Percentiles rank a stretch among this genome's conserved stretches.
Evolutionary conservation across 2,888 invertebrate species (phyloP).

Genomic region (Caenorhabditis afra): DNA sequence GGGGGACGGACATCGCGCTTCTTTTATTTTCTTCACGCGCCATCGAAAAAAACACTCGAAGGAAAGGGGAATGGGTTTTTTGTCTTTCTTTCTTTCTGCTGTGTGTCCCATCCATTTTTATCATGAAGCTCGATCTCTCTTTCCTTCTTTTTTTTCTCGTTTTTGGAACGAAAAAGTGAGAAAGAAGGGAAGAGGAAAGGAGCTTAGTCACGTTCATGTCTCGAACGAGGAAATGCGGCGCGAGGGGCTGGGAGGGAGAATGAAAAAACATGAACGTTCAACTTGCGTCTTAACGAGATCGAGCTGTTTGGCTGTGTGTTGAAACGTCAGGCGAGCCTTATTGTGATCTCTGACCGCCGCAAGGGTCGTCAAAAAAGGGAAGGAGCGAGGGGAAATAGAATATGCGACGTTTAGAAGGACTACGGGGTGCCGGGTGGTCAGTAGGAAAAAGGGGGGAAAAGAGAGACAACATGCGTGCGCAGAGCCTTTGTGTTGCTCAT

Average conservation of each 20-base stretch:
- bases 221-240: too few relatives aligned
- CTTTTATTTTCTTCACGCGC: slow-evolving; percentile 1
- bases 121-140: neutral
- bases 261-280: too few relatives aligned
- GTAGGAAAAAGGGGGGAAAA: neutral
- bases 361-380: neutral
- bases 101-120: neutral
- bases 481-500: slow-evolving; percentile 52
- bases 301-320: too few relatives aligned
- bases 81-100: neutral
- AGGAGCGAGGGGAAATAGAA: neutral
- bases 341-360: too few relatives aligned
- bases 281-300: too few relatives aligned
- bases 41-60: slow-evolving; percentile 9
- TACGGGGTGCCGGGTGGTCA: slow-evolving; percentile 6
- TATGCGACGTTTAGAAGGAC: too few relatives aligned
- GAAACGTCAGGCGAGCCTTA: too few relatives aligned
- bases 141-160: too few relatives aligned
- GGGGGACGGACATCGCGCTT: neutral
- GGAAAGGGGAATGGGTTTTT: neutral
- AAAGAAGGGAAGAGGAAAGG: neutral
- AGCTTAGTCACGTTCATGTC: too few relatives aligned
- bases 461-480: slow-evolving; percentile 18
- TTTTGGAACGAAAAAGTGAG: too few relatives aligned
- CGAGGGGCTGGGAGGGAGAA: too few relatives aligned